Evolutionary conservation across 2,888 invertebrate genomes (phyloP).

Genomic region (Standfussiana lucernea): DNA sequence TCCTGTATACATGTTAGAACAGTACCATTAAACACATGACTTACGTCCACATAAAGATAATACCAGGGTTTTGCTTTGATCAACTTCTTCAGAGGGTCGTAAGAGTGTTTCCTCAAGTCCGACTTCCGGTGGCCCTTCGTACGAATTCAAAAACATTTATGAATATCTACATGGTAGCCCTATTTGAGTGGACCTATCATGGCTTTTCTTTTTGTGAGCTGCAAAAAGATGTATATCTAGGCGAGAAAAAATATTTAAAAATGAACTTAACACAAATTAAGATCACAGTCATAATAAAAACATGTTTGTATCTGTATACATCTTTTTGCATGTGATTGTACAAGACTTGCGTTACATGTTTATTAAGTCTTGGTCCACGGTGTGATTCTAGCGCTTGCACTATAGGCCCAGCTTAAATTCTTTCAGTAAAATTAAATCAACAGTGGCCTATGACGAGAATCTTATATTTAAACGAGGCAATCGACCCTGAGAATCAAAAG

Average conservation of each 20-base stretch:
- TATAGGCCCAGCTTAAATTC: background rate
- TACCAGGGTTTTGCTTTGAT: conserved; percentile 72
- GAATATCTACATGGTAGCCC: background rate
- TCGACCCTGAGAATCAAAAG: background rate
- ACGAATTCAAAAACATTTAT: conserved; percentile 52
- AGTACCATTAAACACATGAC: conserved; percentile 66
- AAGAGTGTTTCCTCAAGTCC: conserved; percentile 7
- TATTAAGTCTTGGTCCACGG: background rate
- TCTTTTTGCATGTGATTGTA: conserved; percentile 25
- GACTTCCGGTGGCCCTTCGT: conserved; percentile 32
- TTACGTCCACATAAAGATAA: conserved; percentile 73
- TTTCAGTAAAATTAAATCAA: background rate
- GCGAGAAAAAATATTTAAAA: background rate
- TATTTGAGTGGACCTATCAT: conserved; percentile 20
- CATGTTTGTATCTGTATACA: conserved; percentile 8
- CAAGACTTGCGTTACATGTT: background rate
- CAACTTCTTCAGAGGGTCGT: conserved; percentile 37
- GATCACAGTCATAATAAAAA: too few relatives aligned
- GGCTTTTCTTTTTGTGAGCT: background rate
- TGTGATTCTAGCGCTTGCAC: background rate
- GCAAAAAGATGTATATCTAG: conserved; percentile 32
- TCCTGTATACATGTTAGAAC: conserved; percentile 54
- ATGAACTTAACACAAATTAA: background rate
- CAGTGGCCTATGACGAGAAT: background rate
- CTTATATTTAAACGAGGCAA: background rate